Conservation (phyloP, 92 coral and sea anemone species). For the Epizoanthus ramosus region DNA sequence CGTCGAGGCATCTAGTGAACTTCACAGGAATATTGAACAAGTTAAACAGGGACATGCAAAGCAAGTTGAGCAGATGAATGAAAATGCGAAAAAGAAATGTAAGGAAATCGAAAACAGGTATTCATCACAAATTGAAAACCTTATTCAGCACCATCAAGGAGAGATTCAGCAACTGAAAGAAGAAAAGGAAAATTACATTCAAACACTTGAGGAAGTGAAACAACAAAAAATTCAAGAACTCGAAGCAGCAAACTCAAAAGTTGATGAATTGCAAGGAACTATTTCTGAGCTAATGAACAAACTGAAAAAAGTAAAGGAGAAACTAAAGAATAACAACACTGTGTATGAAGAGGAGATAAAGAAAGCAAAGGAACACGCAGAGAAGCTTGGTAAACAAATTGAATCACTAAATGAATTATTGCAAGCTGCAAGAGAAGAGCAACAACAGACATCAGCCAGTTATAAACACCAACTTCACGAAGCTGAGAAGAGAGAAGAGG, state of each 20-base stretch:
- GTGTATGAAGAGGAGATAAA: conserved; percentile 64
- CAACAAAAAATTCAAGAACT: conserved; percentile 51
- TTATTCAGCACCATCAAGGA: conserved; percentile 74
- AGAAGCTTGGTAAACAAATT: conserved; percentile 53
- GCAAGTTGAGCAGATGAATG: conserved; percentile 62
- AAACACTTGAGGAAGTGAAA: conserved; percentile 45
- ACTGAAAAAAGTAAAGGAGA: conserved; percentile 79
- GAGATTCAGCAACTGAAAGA: conserved; percentile 54
- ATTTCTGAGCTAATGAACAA: conserved; percentile 65
- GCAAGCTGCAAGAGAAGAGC: conserved; percentile 55
- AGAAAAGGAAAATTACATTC: conserved; percentile 51
- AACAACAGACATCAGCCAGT: conserved; percentile 57
- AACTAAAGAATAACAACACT: conserved; percentile 55
- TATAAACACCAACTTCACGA: conserved; percentile 73
- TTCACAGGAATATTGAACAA: conserved; percentile 70
- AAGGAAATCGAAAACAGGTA: conserved; percentile 82
- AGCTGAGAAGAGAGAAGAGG: conserved; percentile 72
- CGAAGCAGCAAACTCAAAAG: conserved; percentile 59
- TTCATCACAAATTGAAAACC: conserved; percentile 74
- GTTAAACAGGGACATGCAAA: conserved; percentile 63
- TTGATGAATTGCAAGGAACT: conserved; percentile 55
- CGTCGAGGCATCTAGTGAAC: conserved; percentile 57
- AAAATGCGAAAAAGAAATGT: conserved; percentile 72
- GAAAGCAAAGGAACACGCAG: conserved; percentile 51
- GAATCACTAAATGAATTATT: conserved; percentile 49